Conservation (phyloP, 2,113 vertebrate species). For the Drymodes brunneopygia region DNA sequence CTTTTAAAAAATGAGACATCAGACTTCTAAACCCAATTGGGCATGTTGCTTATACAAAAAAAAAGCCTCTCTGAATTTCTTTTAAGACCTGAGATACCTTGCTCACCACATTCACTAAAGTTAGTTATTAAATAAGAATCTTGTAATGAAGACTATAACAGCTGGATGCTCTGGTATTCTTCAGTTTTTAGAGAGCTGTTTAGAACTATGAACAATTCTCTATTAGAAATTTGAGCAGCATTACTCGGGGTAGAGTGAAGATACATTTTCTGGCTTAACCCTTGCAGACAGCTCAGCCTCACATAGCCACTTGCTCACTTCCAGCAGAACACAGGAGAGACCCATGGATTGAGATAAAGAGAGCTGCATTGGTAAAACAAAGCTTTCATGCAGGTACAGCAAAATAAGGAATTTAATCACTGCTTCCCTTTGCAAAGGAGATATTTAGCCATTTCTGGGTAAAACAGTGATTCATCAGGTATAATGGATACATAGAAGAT, state of each 20-base stretch:
- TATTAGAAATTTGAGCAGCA: not conserved
- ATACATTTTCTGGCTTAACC: not conserved
- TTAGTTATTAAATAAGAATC: not conserved
- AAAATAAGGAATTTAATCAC: not conserved
- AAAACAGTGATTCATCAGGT: not conserved
- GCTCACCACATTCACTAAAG: not conserved
- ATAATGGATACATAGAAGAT: not conserved
- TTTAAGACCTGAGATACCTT: not conserved
- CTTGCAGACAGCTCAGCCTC: not conserved
- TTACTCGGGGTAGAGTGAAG: not conserved
- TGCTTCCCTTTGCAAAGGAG: not conserved
- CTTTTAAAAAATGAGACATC: not conserved
- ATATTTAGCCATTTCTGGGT: not conserved
- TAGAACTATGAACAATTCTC: not conserved
- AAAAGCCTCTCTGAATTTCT: not conserved
- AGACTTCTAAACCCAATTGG: not conserved
- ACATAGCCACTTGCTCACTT: accelerated
- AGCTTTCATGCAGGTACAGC: not conserved
- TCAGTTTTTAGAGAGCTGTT: not conserved
- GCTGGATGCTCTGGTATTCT: not conserved
- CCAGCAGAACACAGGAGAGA: not conserved
- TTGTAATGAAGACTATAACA: not conserved
- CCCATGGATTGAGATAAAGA: not conserved
- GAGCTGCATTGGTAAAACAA: not conserved
- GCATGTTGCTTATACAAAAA: not conserved